A percentile compares a stretch with the other conserved stretches of the same genome.
These are phyloP conservation scores for Alviniconcha marisindica DNA, from an alignment of 1,140 invertebrate species.

Conservation along the genomic window DNA sequence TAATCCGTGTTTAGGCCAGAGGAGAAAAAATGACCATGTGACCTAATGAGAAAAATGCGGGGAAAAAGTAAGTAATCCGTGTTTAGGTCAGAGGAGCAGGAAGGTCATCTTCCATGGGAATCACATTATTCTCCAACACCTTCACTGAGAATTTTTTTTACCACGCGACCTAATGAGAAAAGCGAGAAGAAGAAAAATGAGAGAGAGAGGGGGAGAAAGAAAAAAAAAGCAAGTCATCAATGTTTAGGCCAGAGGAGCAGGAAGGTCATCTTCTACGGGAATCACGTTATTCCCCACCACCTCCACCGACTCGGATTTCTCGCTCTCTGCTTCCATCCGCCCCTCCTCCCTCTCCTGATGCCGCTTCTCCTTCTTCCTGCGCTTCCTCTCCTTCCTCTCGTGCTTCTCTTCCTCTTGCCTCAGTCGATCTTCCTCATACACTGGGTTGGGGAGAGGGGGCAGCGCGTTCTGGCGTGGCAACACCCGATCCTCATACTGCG, in stretches of 20 bases:
- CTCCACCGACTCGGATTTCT: conserved; percentile 8
- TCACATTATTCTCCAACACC: no score
- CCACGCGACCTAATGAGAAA: no score
- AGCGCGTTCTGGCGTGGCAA: neutral
- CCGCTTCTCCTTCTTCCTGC: neutral
- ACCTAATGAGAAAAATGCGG: no score
- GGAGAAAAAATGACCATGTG: no score
- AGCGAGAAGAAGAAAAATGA: no score
- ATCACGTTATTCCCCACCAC: neutral
- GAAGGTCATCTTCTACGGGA: neutral
- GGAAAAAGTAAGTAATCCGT: no score
- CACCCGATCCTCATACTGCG: neutral
- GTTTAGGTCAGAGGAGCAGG: no score
- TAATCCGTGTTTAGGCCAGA: no score
- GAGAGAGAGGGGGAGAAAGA: no score
- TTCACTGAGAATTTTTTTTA: no score
- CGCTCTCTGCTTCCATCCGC: neutral
- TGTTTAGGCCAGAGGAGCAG: neutral
- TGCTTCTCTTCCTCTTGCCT: neutral
- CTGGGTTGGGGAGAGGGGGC: conserved; percentile 13
- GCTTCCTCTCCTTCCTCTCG: neutral
- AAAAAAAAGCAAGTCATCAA: no score
- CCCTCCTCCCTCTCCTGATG: neutral
- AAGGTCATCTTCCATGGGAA: no score
- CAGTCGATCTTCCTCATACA: neutral